These are phyloP conservation scores for Noctua comes DNA, from an alignment of 2,888 invertebrate genomes.

Conservation along the genomic window DNA sequence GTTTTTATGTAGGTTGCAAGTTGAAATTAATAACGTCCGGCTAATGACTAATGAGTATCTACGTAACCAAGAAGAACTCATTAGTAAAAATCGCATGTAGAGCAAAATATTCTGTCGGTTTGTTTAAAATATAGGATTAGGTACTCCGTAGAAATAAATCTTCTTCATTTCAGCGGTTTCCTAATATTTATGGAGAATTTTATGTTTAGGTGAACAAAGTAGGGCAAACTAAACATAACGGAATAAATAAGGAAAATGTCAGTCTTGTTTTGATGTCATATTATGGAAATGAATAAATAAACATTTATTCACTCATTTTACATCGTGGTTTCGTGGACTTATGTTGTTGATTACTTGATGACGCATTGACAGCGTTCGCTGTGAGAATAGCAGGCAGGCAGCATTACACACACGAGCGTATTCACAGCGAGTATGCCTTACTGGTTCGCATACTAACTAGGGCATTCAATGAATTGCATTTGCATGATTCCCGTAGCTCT, in stretches of 20 bases:
- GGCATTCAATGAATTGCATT: conserved; percentile 61
- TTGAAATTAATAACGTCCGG: conserved; percentile 35
- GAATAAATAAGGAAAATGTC: conserved; percentile 8
- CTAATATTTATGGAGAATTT: not conserved
- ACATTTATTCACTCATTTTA: not conserved
- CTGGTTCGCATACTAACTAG: conserved; percentile 58
- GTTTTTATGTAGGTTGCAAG: conserved; percentile 51
- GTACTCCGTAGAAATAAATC: not conserved
- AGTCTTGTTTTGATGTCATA: not conserved
- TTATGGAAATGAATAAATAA: not conserved
- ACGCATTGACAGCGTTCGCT: conserved; percentile 29
- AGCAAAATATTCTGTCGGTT: conserved; percentile 15
- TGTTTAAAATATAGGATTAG: not conserved
- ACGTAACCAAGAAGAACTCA: conserved; percentile 24
- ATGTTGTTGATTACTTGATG: conserved; percentile 27
- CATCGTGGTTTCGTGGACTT: not conserved
- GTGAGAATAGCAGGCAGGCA: conserved; percentile 58
- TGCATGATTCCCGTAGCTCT: conserved; percentile 57
- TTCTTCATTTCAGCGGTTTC: conserved; percentile 16
- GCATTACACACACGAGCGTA: conserved; percentile 64
- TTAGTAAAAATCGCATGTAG: conserved; percentile 42
- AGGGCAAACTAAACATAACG: not conserved
- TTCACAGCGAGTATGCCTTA: conserved; percentile 55
- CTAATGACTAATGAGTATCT: conserved; percentile 45
- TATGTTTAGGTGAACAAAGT: not conserved